Conservation (phyloP, 2,113 vertebrate species). For the Peromyscus maniculatus region DNA sequence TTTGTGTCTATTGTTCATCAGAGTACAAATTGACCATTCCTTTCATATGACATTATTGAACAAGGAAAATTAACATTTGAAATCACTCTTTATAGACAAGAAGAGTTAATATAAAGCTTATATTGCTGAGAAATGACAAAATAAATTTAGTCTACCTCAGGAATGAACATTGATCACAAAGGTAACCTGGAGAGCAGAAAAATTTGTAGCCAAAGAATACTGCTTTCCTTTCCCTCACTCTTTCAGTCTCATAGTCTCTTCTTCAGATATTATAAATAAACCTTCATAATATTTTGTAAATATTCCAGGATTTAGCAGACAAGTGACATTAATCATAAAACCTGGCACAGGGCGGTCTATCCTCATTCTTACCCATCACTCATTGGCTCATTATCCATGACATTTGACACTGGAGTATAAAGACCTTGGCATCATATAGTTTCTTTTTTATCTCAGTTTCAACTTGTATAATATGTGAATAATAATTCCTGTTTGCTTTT, state of each 20-base stretch:
- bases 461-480: background rate
- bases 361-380: background rate
- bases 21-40: background rate
- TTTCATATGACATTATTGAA: background rate
- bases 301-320: background rate
- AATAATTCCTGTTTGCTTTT: background rate
- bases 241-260: background rate
- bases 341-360: rapidly evolving
- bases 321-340: background rate
- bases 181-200: background rate
- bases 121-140: background rate
- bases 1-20: constrained; percentile 22
- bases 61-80: background rate
- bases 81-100: background rate
- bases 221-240: background rate
- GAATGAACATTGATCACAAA: background rate
- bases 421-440: background rate
- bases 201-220: background rate
- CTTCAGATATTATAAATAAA: background rate
- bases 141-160: background rate
- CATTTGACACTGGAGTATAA: background rate
- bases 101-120: background rate
- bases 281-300: background rate
- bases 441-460: background rate
- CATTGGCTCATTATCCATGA: background rate